Conservation (phyloP, 1,140 invertebrate species). For the Eulimnadia texana region DNA sequence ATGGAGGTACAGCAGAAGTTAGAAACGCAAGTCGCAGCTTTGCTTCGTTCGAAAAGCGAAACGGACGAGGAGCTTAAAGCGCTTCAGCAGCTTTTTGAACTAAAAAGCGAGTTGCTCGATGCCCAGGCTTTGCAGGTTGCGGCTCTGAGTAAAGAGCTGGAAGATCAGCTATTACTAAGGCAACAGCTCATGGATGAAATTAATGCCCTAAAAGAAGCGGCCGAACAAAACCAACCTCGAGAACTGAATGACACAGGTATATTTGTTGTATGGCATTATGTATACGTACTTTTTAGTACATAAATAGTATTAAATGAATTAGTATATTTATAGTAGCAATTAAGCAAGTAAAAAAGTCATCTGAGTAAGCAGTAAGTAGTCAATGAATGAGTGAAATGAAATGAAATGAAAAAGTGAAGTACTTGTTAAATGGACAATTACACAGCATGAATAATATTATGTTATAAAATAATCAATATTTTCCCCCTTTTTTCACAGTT, state of each 20-base stretch:
- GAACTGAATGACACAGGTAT: neutral
- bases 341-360: too few relatives aligned
- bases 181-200: neutral
- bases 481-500: too few relatives aligned
- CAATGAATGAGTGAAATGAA: neutral
- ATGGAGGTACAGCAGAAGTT: neutral
- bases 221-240: neutral
- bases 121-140: neutral
- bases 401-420: neutral
- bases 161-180: neutral
- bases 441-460: too few relatives aligned
- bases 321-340: too few relatives aligned
- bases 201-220: neutral
- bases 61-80: neutral
- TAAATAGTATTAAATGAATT: neutral
- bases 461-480: too few relatives aligned
- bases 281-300: neutral
- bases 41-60: neutral
- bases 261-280: neutral
- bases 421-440: too few relatives aligned
- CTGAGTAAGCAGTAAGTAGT: too few relatives aligned
- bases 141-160: conserved; percentile 1
- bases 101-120: conserved; percentile 3
- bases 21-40: neutral
- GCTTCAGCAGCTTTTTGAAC: neutral